A percentile compares a stretch with the other conserved stretches of the same genome.
These are phyloP conservation scores for Hyperopisus bebe DNA, from an alignment of 2,113 vertebrate species.

Conservation along the genomic window DNA sequence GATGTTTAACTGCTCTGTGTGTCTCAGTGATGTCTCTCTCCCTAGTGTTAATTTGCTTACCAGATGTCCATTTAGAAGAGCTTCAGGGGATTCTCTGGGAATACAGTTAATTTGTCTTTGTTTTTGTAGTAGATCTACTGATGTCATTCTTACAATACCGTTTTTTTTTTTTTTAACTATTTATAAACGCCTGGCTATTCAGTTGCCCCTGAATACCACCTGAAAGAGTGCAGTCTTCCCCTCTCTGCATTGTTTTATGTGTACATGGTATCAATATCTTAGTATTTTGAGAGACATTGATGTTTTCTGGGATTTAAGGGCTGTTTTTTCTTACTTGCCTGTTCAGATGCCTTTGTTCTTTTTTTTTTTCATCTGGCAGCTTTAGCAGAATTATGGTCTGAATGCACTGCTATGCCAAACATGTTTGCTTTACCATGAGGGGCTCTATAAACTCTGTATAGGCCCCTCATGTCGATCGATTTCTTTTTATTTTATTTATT, in stretches of 20 bases:
- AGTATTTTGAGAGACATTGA: background rate
- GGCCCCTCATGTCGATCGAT: too few species aligned
- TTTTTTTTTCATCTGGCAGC: too few species aligned
- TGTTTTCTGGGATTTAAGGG: background rate
- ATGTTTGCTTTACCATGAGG: too few species aligned
- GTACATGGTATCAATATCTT: background rate
- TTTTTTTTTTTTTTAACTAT: background rate
- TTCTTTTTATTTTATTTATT: too few species aligned
- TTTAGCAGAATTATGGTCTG: too few species aligned
- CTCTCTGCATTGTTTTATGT: background rate
- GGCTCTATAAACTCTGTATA: too few species aligned
- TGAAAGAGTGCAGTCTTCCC: background rate
- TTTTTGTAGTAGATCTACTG: background rate
- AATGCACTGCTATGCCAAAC: too few species aligned
- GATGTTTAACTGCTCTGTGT: background rate
- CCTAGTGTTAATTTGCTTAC: background rate
- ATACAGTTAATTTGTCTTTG: background rate
- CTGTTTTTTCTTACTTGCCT: background rate
- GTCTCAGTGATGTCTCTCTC: background rate
- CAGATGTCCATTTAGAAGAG: conserved; percentile 2
- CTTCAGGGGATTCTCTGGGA: background rate
- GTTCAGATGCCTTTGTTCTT: background rate
- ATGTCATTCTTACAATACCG: background rate
- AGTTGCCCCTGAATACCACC: background rate
- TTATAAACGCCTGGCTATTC: background rate